phyloP scores from a whole-genome alignment of 2,113 vertebrate species.

The Heliornis fulica region DNA sequence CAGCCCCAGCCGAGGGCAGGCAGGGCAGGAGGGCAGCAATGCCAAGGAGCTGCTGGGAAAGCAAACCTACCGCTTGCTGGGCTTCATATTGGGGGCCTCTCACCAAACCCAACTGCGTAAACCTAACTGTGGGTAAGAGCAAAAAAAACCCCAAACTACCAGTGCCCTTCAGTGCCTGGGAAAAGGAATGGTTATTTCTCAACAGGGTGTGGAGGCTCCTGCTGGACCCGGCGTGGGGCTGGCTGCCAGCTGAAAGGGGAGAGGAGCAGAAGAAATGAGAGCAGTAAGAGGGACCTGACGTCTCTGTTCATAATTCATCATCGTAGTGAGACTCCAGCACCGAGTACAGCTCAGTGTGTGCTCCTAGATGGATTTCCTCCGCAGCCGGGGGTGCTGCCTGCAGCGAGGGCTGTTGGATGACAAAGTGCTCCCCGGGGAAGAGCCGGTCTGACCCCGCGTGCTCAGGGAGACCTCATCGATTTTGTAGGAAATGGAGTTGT shows the following conservation, averaged over 20 bases:
- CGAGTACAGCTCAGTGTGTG: neutral
- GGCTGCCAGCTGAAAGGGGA: slow-evolving; percentile 3
- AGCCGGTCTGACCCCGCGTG: slow-evolving; percentile 82
- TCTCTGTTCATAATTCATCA: slow-evolving; percentile 22
- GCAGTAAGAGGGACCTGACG: neutral
- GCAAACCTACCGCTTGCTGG: neutral
- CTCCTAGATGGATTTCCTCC: slow-evolving; percentile 86
- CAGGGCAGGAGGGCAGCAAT: neutral
- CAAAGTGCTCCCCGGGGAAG: slow-evolving; percentile 82
- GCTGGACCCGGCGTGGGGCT: neutral
- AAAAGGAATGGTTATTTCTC: neutral
- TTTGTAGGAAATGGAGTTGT: slow-evolving; percentile 83
- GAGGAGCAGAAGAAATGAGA: neutral
- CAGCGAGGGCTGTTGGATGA: slow-evolving; percentile 71
- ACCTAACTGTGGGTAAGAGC: neutral
- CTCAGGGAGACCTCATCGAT: slow-evolving; percentile 78
- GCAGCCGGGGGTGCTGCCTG: slow-evolving; percentile 65
- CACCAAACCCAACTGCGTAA: neutral
- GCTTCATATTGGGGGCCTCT: neutral
- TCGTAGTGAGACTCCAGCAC: neutral
- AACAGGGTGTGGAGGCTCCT: neutral
- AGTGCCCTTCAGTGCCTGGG: neutral
- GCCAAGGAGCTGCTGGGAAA: neutral
- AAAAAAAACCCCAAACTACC: neutral
- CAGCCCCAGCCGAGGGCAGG: neutral